phyloP scores from a whole-genome alignment of 35 echinoderm and acorn worm species.

The Ptychodera flava region DNA sequence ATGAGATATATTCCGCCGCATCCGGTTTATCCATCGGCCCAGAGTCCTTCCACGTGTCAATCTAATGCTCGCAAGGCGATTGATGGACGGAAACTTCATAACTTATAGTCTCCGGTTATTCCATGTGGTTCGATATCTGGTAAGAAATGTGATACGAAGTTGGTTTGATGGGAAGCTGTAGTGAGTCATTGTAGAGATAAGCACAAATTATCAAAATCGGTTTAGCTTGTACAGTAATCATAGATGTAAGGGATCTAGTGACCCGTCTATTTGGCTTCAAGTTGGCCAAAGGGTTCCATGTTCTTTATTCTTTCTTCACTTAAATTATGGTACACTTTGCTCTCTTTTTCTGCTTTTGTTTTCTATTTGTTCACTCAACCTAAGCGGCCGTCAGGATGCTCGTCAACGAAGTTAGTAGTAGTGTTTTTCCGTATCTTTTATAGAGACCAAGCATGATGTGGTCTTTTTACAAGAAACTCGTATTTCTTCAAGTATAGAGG shows the following conservation, averaged over 20 bases:
- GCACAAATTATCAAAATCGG: not conserved
- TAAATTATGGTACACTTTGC: no score
- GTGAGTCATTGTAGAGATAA: not conserved
- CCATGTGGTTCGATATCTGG: not conserved
- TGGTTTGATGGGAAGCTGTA: not conserved
- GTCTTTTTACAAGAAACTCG: not conserved
- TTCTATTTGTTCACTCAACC: not conserved
- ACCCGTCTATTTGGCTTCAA: not conserved
- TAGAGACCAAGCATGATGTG: not conserved
- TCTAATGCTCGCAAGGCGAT: no score
- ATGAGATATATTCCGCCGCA: no score
- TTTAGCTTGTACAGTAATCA: not conserved
- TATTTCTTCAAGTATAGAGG: not conserved
- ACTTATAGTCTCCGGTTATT: no score
- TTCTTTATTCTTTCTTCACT: no score
- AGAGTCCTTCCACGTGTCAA: no score
- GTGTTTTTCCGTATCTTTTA: not conserved
- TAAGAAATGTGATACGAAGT: not conserved
- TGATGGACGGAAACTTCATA: no score
- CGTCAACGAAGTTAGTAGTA: not conserved
- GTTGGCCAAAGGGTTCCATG: no score
- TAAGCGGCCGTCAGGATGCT: not conserved
- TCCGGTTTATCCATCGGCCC: no score
- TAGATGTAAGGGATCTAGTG: not conserved
- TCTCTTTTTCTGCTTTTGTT: no score